Percentiles rank a stretch among this genome's conserved stretches.
Conservation (phyloP, 2,888 invertebrate species). For the Gerris lacustris region DNA sequence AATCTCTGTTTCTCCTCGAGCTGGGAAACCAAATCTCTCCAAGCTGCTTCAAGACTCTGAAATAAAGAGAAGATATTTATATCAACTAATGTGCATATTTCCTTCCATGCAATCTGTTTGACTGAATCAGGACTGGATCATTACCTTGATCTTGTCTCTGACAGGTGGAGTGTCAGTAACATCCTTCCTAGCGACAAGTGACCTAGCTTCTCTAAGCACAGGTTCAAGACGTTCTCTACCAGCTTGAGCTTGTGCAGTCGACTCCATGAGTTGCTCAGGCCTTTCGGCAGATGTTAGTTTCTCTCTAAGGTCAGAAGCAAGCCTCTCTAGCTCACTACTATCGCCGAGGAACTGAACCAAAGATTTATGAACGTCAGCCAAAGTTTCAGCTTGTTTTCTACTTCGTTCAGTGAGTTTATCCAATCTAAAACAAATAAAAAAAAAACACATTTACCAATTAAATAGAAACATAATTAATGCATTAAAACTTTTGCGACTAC, state of each 20-base stretch:
- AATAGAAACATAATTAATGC: neutral
- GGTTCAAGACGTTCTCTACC: slow-evolving; percentile 54
- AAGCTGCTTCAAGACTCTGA: slow-evolving; percentile 64
- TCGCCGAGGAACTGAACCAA: slow-evolving; percentile 56
- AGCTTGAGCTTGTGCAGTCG: slow-evolving; percentile 29
- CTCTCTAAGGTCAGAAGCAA: neutral
- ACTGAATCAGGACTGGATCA: too few species aligned
- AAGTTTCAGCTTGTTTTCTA: slow-evolving; percentile 62
- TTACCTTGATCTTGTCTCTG: slow-evolving; percentile 66
- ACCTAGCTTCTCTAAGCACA: slow-evolving; percentile 66
- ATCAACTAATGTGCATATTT: too few species aligned
- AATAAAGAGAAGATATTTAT: slow-evolving; percentile 10
- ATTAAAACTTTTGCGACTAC: too few species aligned
- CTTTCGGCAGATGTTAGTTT: slow-evolving; percentile 41
- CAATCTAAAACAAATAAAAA: slow-evolving; percentile 45
- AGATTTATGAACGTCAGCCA: slow-evolving; percentile 62
- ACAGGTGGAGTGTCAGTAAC: slow-evolving; percentile 74
- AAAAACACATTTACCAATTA: slow-evolving; percentile 3
- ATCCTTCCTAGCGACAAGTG: slow-evolving; percentile 68
- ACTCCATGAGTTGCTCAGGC: slow-evolving; percentile 34
- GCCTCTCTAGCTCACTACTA: slow-evolving; percentile 51
- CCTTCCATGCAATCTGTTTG: too few species aligned
- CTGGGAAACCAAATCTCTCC: slow-evolving; percentile 72
- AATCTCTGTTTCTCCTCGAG: slow-evolving; percentile 75
- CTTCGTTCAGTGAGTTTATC: slow-evolving; percentile 74